These are phyloP conservation scores for Lophura nycthemera DNA, from an alignment of 2,113 vertebrate species.

Conservation along the genomic window DNA sequence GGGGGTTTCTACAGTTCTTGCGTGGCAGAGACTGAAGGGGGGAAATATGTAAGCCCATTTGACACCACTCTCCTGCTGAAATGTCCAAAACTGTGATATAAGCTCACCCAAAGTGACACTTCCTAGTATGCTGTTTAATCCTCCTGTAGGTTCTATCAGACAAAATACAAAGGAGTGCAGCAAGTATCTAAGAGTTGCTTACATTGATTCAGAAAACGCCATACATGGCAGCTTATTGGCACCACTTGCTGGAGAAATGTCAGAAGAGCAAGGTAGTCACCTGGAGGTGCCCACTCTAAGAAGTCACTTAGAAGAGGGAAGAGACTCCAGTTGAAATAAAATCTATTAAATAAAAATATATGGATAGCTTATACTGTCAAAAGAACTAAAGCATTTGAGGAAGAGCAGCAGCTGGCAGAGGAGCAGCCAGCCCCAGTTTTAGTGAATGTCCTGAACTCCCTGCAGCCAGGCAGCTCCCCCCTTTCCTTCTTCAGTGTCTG, in stretches of 20 bases:
- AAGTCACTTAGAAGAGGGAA: neutral
- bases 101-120: neutral
- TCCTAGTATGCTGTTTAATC: neutral
- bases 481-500: too few relatives aligned
- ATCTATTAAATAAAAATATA: neutral
- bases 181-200: neutral
- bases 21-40: neutral
- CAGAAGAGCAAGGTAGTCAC: neutral
- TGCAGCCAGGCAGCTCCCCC: too few relatives aligned
- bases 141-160: neutral
- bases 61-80: neutral
- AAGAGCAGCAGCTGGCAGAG: too few relatives aligned
- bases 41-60: neutral
- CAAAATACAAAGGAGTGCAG: neutral
- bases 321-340: neutral
- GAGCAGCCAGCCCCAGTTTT: too few relatives aligned
- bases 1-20: neutral
- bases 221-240: conserved; percentile 1
- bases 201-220: neutral
- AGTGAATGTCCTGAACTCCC: too few relatives aligned
- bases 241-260: conserved; percentile 35
- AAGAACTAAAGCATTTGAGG: too few relatives aligned
- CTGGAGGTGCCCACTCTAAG: neutral
- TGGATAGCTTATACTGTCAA: too few relatives aligned
- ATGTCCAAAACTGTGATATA: neutral